A percentile compares a stretch with the other conserved stretches of the same genome.
phyloP scores from a whole-genome alignment of 2,888 invertebrate species.

The Polydesmus complanatus region DNA sequence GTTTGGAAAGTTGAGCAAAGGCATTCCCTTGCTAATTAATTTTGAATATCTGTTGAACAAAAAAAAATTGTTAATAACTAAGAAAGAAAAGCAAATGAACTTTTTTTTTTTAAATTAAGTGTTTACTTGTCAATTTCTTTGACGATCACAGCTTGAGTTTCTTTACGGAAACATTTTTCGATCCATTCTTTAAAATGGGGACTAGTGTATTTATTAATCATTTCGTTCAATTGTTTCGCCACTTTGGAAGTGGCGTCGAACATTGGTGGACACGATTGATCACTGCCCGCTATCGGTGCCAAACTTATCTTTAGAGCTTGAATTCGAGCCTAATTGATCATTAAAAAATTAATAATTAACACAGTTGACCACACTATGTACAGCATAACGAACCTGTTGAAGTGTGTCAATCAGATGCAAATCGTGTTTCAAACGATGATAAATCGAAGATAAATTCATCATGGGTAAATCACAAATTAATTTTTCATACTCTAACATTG shows the following conservation, averaged over 20 bases:
- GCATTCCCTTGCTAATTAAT: conserved; percentile 11
- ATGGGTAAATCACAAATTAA: conserved; percentile 13
- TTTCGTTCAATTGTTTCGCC: conserved; percentile 1
- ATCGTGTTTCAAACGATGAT: conserved; percentile 11
- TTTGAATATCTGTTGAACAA: conserved; percentile 7
- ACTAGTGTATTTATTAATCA: conserved; percentile 3
- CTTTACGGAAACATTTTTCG: conserved; percentile 9
- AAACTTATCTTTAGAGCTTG: neutral
- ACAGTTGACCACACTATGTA: neutral
- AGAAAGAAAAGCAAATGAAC: too few species aligned
- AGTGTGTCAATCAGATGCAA: conserved; percentile 6
- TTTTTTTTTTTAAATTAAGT: neutral
- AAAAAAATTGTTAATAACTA: neutral
- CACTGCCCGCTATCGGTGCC: neutral
- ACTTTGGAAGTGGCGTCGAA: conserved; percentile 6
- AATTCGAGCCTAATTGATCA: neutral
- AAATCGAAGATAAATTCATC: conserved; percentile 10
- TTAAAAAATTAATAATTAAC: neutral
- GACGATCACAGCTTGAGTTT: conserved; percentile 9
- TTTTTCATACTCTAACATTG: conserved; percentile 8
- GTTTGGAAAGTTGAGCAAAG: conserved; percentile 12
- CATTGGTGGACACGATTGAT: conserved; percentile 4
- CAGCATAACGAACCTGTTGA: too few species aligned
- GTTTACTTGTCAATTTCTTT: conserved; percentile 11
- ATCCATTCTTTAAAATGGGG: neutral